Conservation (phyloP, 2,888 invertebrate species). For the Scaptodrosophila latifasciaeformis region DNA sequence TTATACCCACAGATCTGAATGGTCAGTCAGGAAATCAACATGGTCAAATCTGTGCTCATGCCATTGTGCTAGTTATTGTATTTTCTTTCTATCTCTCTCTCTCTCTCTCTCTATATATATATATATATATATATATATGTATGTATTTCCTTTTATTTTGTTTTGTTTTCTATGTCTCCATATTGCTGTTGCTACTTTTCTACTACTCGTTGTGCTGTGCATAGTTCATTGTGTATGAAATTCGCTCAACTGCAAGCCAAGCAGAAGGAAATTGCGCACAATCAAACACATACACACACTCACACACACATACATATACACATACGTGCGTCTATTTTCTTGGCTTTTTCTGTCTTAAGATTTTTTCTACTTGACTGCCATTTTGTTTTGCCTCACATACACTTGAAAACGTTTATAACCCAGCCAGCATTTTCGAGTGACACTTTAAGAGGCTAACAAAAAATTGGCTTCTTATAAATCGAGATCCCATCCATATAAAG, state of each 20-base stretch:
- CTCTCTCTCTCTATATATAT: too few species aligned
- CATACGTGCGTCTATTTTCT: slow-evolving; percentile 1
- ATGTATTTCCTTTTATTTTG: too few species aligned
- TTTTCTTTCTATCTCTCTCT: too few species aligned
- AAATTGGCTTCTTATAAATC: too few species aligned
- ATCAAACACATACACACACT: slow-evolving; percentile 17
- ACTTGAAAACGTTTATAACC: slow-evolving; percentile 50
- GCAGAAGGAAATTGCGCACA: slow-evolving; percentile 65
- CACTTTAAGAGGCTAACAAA: too few species aligned
- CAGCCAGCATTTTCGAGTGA: too few species aligned
- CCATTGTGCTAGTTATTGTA: too few species aligned
- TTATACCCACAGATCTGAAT: slow-evolving; percentile 25
- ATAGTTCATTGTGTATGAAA: slow-evolving; percentile 64
- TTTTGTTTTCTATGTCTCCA: too few species aligned
- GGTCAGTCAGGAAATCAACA: slow-evolving; percentile 24
- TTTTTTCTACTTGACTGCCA: slow-evolving; percentile 50
- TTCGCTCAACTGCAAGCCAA: slow-evolving; percentile 67
- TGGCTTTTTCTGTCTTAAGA: slow-evolving; percentile 20
- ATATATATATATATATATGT: too few species aligned
- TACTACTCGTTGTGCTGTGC: slow-evolving; percentile 33
- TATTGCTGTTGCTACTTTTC: slow-evolving; percentile 8
- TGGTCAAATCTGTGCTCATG: background rate
- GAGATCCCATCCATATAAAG: too few species aligned
- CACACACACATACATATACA: background rate
- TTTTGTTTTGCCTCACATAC: slow-evolving; percentile 60